Conservation (phyloP, 2,888 invertebrate genomes). For the Entomobrya proxima region DNA sequence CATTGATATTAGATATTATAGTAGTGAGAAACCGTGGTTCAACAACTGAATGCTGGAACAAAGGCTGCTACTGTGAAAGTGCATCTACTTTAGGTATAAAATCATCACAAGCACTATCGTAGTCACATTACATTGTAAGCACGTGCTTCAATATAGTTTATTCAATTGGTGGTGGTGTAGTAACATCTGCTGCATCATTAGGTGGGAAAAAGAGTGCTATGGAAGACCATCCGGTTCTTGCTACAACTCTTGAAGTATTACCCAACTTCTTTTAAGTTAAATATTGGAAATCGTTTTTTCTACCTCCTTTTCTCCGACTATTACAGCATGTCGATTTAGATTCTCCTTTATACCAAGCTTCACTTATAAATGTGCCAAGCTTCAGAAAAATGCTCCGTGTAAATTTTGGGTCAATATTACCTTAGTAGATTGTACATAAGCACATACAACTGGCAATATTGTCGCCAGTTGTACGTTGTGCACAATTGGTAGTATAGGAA, state of each 20-base stretch:
- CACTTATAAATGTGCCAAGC: not conserved
- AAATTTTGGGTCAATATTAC: slow-evolving; percentile 13
- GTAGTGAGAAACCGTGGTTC: too few relatives aligned
- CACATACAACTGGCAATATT: not conserved
- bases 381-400: slow-evolving; percentile 8
- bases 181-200: slow-evolving; percentile 59
- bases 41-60: too few relatives aligned
- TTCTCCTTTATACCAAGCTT: not conserved
- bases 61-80: too few relatives aligned
- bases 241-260: slow-evolving; percentile 51
- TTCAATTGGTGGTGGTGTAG: not conserved
- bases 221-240: slow-evolving; percentile 50
- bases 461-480: not conserved
- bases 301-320: too few relatives aligned
- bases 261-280: slow-evolving; percentile 48
- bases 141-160: not conserved
- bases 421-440: not conserved
- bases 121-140: not conserved
- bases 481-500: slow-evolving; percentile 8
- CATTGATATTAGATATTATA: too few relatives aligned
- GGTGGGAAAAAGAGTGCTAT: slow-evolving; percentile 37
- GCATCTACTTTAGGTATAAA: too few relatives aligned
- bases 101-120: too few relatives aligned
- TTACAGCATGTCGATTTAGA: slow-evolving; percentile 38
- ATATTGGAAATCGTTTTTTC: slow-evolving; percentile 12